Evolutionary conservation across 2,888 invertebrate species (phyloP).

Genomic region (Orthonychiurus folsomi): DNA sequence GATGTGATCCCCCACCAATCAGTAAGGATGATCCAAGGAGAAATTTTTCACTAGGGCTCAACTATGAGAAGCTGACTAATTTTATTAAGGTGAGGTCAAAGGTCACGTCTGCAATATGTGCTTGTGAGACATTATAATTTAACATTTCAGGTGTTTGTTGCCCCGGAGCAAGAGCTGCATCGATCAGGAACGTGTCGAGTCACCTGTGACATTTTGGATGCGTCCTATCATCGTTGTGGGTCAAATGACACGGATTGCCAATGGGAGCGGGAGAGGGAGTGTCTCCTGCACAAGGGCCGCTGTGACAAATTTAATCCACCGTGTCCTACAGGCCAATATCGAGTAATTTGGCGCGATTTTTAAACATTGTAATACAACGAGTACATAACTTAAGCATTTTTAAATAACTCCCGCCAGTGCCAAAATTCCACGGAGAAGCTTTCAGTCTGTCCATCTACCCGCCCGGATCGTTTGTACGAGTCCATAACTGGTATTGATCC

Average conservation of each 20-base stretch:
- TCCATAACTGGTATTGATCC: constrained; percentile 14
- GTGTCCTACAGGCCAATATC: constrained; percentile 16
- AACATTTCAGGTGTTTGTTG: constrained; percentile 16
- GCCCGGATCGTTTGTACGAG: constrained; percentile 18
- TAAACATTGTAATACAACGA: not conserved
- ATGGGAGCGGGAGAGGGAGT: constrained; percentile 16
- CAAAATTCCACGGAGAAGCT: constrained; percentile 15
- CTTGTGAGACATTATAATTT: not conserved
- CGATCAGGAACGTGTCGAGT: constrained; percentile 18
- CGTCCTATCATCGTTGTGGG: constrained; percentile 15
- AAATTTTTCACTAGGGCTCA: constrained; percentile 10
- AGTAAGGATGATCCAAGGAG: not conserved
- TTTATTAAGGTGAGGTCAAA: constrained; percentile 17
- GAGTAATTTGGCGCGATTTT: constrained; percentile 10
- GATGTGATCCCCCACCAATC: constrained; percentile 12
- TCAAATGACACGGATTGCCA: constrained; percentile 18
- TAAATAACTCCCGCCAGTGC: no score
- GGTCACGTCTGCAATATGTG: not conserved
- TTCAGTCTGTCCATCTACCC: constrained; percentile 17
- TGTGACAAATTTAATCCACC: constrained; percentile 18
- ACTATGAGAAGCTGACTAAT: constrained; percentile 18
- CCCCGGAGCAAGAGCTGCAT: constrained; percentile 17
- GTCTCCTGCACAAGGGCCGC: constrained; percentile 7
- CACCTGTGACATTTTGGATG: constrained; percentile 20
- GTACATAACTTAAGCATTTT: not conserved